Percentiles rank a stretch among this genome's conserved stretches.
Conservation (phyloP, 2,797 vertebrate species). For the Nannoperca obscura region DNA sequence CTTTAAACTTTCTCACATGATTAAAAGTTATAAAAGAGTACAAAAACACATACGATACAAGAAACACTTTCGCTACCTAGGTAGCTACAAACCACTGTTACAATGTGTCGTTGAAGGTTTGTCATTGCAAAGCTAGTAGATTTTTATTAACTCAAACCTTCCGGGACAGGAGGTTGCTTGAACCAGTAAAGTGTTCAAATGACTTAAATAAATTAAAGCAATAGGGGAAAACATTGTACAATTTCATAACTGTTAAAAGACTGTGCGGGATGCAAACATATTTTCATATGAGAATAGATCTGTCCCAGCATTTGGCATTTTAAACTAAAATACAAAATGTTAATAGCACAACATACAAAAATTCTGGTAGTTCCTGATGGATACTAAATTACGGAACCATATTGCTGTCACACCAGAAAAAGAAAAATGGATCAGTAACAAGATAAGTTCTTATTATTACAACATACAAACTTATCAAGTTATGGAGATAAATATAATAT, state of each 20-base stretch:
- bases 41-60: constrained; percentile 62
- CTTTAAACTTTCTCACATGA: constrained; percentile 47
- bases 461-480: no score
- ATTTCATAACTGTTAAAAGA: constrained; percentile 30
- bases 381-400: constrained; percentile 11
- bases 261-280: constrained; percentile 5
- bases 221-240: constrained; percentile 45
- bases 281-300: constrained; percentile 15
- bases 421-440: no score
- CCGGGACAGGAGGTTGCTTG: constrained; percentile 37
- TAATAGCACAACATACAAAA: constrained; percentile 21
- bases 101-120: constrained; percentile 46
- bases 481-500: no score
- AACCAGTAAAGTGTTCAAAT: constrained; percentile 59
- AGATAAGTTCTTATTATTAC: no score
- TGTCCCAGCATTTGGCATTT: constrained; percentile 20
- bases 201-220: constrained; percentile 77
- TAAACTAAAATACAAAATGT: constrained; percentile 41
- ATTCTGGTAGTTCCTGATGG: constrained; percentile 26
- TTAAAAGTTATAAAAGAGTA: constrained; percentile 64
- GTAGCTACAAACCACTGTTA: constrained; percentile 34
- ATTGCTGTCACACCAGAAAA: no score
- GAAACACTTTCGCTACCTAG: constrained; percentile 38
- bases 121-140: constrained; percentile 32
- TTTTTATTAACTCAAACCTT: constrained; percentile 32